Evolutionary conservation across 1,140 invertebrate genomes (phyloP), one percentile per base, ranked within the genome.

Genomic region (Drosophila bocki): DNA sequence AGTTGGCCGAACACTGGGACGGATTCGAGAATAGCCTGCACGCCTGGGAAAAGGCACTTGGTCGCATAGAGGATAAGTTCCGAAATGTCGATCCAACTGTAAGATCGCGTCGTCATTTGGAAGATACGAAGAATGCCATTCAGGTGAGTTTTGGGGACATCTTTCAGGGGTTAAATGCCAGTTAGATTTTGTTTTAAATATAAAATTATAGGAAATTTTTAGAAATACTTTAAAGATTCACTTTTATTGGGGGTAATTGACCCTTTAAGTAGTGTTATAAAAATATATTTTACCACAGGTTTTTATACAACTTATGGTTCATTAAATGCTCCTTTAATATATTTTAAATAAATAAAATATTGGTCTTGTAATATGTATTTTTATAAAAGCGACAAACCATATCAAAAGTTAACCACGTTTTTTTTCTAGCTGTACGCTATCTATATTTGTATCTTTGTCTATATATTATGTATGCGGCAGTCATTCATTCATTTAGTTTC

Each of bases 1-100:
- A 95, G 48, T 92, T 97, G 58, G 96, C 96, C 2, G 94, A 95
- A 67, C 95, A 96, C 74, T 98, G 97, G 96, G 95, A 97, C 82
- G 95, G 95, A 61, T 96, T 97, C 80, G 97, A 97, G 93, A 93
- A 94, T 3, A 94, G 95, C 72, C 95, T 96, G 91, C 94, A 95
- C 74, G 93, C 93, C 50, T 95, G 95, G 91, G 96, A 95, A 83
- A 95, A 93, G 75, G 94, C 94, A 54, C 69, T 96, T 4, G 94
- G 93, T 76, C 93, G 93, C 22, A 93, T 95, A 22, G 95, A 96
- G 69, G 96, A 97, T 84, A 95, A 95, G 48, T 94, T 95, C 75
- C 95, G 96, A 76, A 96, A 97, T 92, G 93, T 97, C 50, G 97
- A 97, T 91, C 94, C 94, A 29, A 94, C 95, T 58, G 95, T 97